Base-by-base conservation (phyloP, 2,113 vertebrate species). In the Oncorhynchus masou region DNA sequence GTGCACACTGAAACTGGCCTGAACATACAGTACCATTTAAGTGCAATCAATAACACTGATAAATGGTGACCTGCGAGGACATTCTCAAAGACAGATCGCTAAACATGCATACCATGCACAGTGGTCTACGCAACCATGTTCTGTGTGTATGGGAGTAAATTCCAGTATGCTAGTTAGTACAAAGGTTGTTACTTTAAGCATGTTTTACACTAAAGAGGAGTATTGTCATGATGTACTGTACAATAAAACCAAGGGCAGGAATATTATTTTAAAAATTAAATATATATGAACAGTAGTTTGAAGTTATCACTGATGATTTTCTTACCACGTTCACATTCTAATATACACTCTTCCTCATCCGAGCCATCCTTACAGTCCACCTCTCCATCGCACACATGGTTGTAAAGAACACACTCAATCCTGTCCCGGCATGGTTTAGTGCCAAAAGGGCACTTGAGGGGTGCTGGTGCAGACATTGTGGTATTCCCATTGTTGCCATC, bases 291-390 rank as follows among this genome's bases (percentile, higher is more conserved):
- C n/a, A n/a, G n/a, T n/a, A n/a, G n/a, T n/a, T n/a, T n/a, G n/a
- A n/a, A n/a, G n/a, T n/a, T n/a, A n/a, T 45, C 39, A 11, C 39
- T 27, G 3, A 5, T 1, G 19, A 68, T 13, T 15, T 8, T 27
- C 16, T 85, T 82, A 92, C 91, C 88, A 1, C 2, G 66, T 77
- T 66, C 77, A 87, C 91, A 92, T 57, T 39, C 24, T 1, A 51
- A 79, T 31, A 1, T 59, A 25, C 91, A 84, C 0, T 92, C 95
- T 0, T 88, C 7, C 82, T 98, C 96, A 27, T 98, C 96, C 0
- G 96, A 98, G 25, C 93, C 93, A 0, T 98, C 96, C 0, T 74
- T 76, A 74, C 96, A 98, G 74, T 98, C 95, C 0, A 24, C 71
- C 4, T 93, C 88, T 0, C 96, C 96, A 5, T 97, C 95, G 1